phyloP scores from a whole-genome alignment of 2,797 vertebrate species.

The Acrossocheilus wenchowensis region DNA sequence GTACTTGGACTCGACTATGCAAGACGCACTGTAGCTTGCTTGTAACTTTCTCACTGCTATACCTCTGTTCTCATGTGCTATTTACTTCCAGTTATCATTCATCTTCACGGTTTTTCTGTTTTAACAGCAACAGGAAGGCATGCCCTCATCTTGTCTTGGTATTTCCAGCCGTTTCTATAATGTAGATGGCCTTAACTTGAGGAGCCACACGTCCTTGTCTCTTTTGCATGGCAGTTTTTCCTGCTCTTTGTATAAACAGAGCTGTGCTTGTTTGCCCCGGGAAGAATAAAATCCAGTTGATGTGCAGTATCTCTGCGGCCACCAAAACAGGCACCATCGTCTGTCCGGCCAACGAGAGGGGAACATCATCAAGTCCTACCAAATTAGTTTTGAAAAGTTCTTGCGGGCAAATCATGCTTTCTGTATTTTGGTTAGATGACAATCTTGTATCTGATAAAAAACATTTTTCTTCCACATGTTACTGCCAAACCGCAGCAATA shows the following conservation, averaged over 20 bases:
- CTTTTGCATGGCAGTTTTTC: constrained; percentile 19
- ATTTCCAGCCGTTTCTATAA: constrained; percentile 8
- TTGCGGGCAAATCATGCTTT: constrained; percentile 60
- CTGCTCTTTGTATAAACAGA: constrained; percentile 42
- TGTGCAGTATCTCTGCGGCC: constrained; percentile 37
- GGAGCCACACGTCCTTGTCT: constrained; percentile 10
- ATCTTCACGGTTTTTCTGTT: not conserved
- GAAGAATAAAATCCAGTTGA: constrained; percentile 47
- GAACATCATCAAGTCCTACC: constrained; percentile 51
- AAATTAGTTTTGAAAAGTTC: constrained; percentile 66
- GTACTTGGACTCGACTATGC: not conserved
- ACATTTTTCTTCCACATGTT: constrained; percentile 54
- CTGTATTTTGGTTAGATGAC: constrained; percentile 71
- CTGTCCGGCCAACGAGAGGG: constrained; percentile 51
- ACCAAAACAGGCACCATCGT: constrained; percentile 52
- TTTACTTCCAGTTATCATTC: not conserved
- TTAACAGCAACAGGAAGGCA: not conserved
- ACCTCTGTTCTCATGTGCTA: not conserved
- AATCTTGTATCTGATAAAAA: constrained; percentile 63
- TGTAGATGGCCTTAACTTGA: constrained; percentile 15
- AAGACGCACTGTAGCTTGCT: not conserved
- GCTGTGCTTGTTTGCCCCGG: constrained; percentile 35
- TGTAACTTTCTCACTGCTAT: not conserved
- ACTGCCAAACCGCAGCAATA: constrained; percentile 62
- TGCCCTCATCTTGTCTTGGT: not conserved